Percentiles rank a stretch among this genome's conserved stretches.
phyloP scores from a whole-genome alignment of 2,113 vertebrate species.

The Cinclus cinclus region DNA sequence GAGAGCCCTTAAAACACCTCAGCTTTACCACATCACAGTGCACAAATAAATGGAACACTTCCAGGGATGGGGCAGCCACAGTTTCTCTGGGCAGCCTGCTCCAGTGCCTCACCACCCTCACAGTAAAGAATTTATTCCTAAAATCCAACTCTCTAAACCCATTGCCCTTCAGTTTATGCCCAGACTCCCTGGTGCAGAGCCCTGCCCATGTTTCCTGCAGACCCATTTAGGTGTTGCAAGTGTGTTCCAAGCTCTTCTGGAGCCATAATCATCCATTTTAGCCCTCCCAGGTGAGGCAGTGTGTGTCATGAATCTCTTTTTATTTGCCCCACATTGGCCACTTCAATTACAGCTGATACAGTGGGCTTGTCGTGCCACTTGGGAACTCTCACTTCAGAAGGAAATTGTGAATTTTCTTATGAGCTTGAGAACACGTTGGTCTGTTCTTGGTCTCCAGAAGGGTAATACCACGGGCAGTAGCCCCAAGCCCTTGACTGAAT shows the following conservation, averaged over 20 bases:
- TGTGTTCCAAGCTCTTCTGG: rapidly evolving
- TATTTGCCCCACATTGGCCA: too few species aligned
- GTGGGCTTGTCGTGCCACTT: background rate
- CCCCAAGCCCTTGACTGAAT: background rate
- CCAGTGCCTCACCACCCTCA: background rate
- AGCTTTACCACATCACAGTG: background rate
- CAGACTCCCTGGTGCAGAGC: background rate
- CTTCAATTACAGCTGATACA: background rate
- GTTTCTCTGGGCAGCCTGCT: background rate
- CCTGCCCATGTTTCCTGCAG: background rate
- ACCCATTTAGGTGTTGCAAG: background rate
- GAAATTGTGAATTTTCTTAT: background rate
- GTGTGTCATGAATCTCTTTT: background rate
- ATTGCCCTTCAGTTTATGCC: background rate
- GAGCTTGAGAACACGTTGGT: background rate
- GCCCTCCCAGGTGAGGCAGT: background rate
- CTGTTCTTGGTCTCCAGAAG: background rate
- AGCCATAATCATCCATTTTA: background rate
- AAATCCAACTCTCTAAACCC: background rate
- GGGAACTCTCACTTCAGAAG: rapidly evolving
- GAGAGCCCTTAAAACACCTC: background rate
- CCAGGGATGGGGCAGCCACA: background rate
- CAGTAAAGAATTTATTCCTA: background rate
- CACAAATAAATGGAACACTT: background rate
- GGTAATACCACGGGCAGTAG: background rate